Evolutionary conservation across 2,888 invertebrate genomes (phyloP), one percentile per base, ranked within the genome.

Genomic region (Mesopsocus fuscifrons): DNA sequence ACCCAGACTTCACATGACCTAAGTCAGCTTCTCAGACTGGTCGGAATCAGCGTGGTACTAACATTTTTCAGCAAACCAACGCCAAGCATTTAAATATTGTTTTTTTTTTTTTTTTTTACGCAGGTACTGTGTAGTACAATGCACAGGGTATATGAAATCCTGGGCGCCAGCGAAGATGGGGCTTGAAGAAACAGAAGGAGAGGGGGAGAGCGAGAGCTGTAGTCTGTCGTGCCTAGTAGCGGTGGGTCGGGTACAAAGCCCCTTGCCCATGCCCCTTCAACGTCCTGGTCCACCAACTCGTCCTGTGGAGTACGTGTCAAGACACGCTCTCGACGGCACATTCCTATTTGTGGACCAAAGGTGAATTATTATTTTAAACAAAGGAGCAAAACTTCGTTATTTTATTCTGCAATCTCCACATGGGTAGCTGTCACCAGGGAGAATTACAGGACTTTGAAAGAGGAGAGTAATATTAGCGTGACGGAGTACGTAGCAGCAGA

Each of bases 261-360:
- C 45, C 11, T 6, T 11, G 8, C 8, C 26, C 26, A 41, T 45
- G 45, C 33, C 49, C 3, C 20, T 42, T 9, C 23, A 18, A 3
- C 38, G 33, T 44, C 47, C 47, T 48, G 47, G 31, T 35, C 65
- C 72, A 3, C 70, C 69, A 49, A 64, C 73, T 1, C 61, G 73
- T 18, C 69, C 69, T 2, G 68, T 83, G 22, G 76, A 81, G 56
- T 92, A 83, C 58, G 72, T 80, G 34, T 88, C 89, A 0, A 64
- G 91, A 2, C 87, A 89, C 57, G 77, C 87, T 1, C 71, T 80
- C 42, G 92, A 92, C 57, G 91, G 91, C 3, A 92, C 91, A 62
- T 91, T 89, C 62, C 65, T 88, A 3, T 91, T 85, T 57, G 81
- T 91, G 3, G 92, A 92, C 59, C 91, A 91, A 61, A 78, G 85